phyloP scores from a whole-genome alignment of 2,888 invertebrate genomes.

The Dendrolimus pini region DNA sequence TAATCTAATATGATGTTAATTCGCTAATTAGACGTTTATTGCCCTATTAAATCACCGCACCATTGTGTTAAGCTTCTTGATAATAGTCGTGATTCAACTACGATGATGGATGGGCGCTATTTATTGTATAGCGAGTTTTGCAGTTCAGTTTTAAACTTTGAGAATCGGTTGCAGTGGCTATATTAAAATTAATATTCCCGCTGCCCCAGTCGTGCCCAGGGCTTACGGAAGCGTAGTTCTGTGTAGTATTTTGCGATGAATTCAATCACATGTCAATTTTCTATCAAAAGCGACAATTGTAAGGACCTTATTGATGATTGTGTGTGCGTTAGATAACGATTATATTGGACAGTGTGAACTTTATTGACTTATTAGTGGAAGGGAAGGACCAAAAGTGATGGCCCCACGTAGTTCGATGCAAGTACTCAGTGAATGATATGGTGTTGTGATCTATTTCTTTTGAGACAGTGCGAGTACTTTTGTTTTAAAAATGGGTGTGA shows the following conservation, averaged over 20 bases:
- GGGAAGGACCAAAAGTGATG: constrained; percentile 22
- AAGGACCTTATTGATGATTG: constrained; percentile 51
- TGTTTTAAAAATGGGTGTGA: constrained; percentile 65
- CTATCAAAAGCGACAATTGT: constrained; percentile 41
- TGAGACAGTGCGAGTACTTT: constrained; percentile 33
- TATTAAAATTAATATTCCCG: constrained; percentile 72
- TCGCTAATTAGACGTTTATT: constrained; percentile 35
- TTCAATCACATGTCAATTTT: constrained; percentile 43
- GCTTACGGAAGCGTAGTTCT: constrained; percentile 53
- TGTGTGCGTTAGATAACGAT: constrained; percentile 64
- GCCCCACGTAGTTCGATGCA: constrained; percentile 23
- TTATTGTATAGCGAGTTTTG: neutral
- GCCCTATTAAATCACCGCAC: constrained; percentile 15
- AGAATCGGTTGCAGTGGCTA: constrained; percentile 52
- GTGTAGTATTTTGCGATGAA: constrained; percentile 46
- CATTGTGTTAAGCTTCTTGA: constrained; percentile 17
- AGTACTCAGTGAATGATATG: constrained; percentile 38
- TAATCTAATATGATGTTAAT: too few relatives aligned
- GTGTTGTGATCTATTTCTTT: constrained; percentile 28
- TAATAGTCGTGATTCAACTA: neutral
- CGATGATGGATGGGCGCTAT: neutral
- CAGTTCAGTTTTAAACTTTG: constrained; percentile 38
- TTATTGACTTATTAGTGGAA: constrained; percentile 28
- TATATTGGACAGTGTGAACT: constrained; percentile 30
- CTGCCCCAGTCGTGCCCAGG: constrained; percentile 65